phyloP scores from a whole-genome alignment of 1,140 invertebrate genomes.

The Bombus superbus region DNA sequence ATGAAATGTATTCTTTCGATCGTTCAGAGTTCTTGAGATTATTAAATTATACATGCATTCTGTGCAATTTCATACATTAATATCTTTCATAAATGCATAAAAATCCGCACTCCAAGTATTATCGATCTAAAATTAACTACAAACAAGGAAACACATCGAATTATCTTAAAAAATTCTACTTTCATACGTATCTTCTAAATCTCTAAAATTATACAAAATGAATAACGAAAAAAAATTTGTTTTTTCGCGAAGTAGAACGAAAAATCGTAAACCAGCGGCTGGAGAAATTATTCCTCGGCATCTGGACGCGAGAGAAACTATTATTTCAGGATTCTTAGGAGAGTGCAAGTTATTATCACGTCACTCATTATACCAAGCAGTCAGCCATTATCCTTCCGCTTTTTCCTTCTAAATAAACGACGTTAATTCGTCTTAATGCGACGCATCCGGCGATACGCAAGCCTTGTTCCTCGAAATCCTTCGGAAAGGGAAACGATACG shows the following conservation, averaged over 20 bases:
- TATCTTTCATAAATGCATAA: too few relatives aligned
- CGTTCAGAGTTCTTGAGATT: too few relatives aligned
- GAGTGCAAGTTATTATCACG: constrained; percentile 64
- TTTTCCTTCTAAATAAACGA: constrained; percentile 74
- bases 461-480: constrained; percentile 57
- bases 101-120: too few relatives aligned
- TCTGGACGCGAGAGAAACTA: background rate
- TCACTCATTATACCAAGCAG: constrained; percentile 50
- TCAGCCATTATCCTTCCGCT: constrained; percentile 67
- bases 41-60: too few relatives aligned
- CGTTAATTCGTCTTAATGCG: constrained; percentile 73
- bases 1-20: background rate
- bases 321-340: constrained; percentile 3
- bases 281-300: background rate
- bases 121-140: too few relatives aligned
- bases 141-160: too few relatives aligned
- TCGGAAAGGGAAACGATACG: constrained; percentile 20
- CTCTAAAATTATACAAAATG: too few relatives aligned
- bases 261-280: background rate
- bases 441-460: constrained; percentile 68
- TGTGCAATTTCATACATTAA: too few relatives aligned
- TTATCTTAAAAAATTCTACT: too few relatives aligned
- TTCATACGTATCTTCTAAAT: background rate
- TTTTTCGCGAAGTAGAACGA: background rate
- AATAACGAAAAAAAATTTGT: background rate